Evolutionary conservation across 1,140 invertebrate genomes (phyloP).

Genomic region (Zaprionus inermis): DNA sequence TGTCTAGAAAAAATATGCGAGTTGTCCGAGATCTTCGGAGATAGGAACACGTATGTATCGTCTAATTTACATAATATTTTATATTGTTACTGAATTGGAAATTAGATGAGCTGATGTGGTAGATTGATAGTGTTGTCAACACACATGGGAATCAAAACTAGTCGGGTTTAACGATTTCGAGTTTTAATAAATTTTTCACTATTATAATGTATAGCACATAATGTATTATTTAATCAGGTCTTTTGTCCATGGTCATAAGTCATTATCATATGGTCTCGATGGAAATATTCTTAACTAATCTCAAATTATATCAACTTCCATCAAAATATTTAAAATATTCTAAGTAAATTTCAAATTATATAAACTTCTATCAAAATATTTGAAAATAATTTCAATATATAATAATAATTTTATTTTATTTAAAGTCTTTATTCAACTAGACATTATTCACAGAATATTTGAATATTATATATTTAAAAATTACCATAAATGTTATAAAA

Average conservation of each 20-base stretch:
- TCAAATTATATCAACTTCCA: neutral
- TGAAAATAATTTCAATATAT: too few relatives aligned
- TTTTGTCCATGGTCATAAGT: neutral
- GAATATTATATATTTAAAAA: too few relatives aligned
- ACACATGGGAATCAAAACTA: neutral
- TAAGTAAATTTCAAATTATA: neutral
- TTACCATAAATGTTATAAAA: too few relatives aligned
- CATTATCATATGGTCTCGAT: too few relatives aligned
- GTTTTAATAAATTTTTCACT: neutral
- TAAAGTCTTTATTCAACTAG: too few relatives aligned
- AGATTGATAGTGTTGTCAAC: neutral
- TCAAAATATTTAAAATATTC: neutral
- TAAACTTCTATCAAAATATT: neutral
- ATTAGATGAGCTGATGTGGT: neutral
- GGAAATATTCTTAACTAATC: neutral
- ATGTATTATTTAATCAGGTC: neutral
- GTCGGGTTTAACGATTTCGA: neutral
- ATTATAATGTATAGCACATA: neutral
- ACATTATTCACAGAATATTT: too few relatives aligned
- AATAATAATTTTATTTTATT: too few relatives aligned
- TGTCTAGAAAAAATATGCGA: neutral
- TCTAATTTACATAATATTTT: neutral
- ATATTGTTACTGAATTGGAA: conserved; percentile 4
- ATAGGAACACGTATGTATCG: neutral
- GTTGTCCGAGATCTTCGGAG: neutral